phyloP scores from a whole-genome alignment of 2,113 vertebrate species.

The Peromyscus leucopus region DNA sequence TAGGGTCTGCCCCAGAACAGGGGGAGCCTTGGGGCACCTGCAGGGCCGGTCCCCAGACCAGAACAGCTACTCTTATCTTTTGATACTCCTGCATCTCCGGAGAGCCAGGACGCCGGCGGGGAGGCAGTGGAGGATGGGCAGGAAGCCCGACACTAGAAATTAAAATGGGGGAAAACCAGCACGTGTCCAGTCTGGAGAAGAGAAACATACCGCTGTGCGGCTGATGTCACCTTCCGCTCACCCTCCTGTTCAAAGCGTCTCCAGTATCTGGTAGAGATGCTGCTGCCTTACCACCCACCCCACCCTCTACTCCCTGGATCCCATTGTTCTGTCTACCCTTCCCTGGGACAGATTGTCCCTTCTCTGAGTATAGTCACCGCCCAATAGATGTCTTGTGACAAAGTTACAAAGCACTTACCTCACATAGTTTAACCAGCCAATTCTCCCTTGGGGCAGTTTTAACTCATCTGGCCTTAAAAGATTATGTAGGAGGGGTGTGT shows the following conservation, averaged over 20 bases:
- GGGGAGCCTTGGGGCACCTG: neutral
- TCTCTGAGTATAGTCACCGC: slow-evolving; percentile 80
- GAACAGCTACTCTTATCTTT: neutral
- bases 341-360: slow-evolving; percentile 78
- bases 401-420: slow-evolving; percentile 55
- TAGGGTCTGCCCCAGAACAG: neutral
- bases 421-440: slow-evolving; percentile 83
- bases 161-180: slow-evolving; percentile 55
- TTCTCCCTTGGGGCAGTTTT: slow-evolving; percentile 83
- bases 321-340: slow-evolving; percentile 56
- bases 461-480: slow-evolving; percentile 82
- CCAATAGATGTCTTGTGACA: slow-evolving; percentile 84
- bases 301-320: slow-evolving; percentile 66
- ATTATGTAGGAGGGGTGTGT: slow-evolving; percentile 45
- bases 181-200: slow-evolving; percentile 65
- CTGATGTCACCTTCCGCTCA: slow-evolving; percentile 52
- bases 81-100: neutral
- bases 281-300: slow-evolving; percentile 70
- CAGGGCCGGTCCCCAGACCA: no score
- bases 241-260: slow-evolving; percentile 68
- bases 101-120: slow-evolving; percentile 23
- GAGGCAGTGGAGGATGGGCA: slow-evolving; percentile 23
- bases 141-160: slow-evolving; percentile 57
- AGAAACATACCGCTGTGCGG: slow-evolving; percentile 56
- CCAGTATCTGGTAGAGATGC: slow-evolving; percentile 55